Evolutionary conservation across 2,113 vertebrate species (phyloP), one percentile per base, ranked within the genome.

Genomic region (Trematomus loennbergii): DNA sequence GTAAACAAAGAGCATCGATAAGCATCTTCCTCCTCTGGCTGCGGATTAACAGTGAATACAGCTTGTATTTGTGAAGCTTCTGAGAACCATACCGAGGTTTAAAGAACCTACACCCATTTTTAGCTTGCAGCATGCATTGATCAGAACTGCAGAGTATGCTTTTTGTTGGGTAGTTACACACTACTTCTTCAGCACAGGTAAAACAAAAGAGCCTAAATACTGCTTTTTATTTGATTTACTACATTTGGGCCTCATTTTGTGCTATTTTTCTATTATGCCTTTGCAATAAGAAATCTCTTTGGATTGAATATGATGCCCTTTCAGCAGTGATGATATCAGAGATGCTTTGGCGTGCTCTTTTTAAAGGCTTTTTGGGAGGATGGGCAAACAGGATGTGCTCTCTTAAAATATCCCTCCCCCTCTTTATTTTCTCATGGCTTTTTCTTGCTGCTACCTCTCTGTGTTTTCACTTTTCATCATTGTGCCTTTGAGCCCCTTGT

Each of bases 401-500:
- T 15, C 60, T 33, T 36, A 48, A 36, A 29, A 63, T 12, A 25
- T 76, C 29, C 45, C 5, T 50, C 62, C 18, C 4, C 12, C 8
- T 60, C 33, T 73, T n/a, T 54, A 61, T 52, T 67, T 78, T 58
- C 65, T 60, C 16, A 52, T 46, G 61, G 64, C 54, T 77, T 68
- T 40, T 46, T 33, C 69, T 40, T 0, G 0, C 36, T 15, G 53
- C 25, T 58, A 16, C 45, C 10, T 43, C 40, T 68, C 55, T 55
- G 33, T 66, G 46, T 65, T 64, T 71, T 50, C 20, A 48, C 36
- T 22, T 81, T 80, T 83, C 57, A 86, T 73, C 16, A 59, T 9
- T 67, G 33, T 12, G 18, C 65, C 54, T 72, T 43, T 75, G 71
- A 86, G 69, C 60, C 59, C 11, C 53, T 64, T 70, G 69, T 46